Evolutionary conservation across 1,140 invertebrate genomes (phyloP).

Genomic region (Mactra quadrangularis): DNA sequence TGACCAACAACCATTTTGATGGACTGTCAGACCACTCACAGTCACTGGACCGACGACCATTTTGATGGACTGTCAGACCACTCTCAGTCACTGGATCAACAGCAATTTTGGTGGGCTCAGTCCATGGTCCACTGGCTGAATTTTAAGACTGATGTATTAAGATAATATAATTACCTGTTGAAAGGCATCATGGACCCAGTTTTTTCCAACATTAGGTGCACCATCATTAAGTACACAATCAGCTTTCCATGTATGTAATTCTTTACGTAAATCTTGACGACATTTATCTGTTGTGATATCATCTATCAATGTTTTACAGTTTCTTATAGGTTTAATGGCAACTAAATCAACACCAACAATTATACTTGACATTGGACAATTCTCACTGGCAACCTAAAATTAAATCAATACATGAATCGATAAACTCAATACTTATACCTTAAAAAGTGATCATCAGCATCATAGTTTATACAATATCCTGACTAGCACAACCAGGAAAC

Average conservation of each 20-base stretch:
- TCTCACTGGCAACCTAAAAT: constrained; percentile 90
- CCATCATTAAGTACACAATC: constrained; percentile 99
- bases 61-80: no score
- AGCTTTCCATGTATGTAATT: constrained; percentile 87
- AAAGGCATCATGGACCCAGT: constrained; percentile 99
- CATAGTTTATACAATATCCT: no score
- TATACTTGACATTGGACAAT: constrained; percentile 98
- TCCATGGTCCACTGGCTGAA: constrained; percentile 94
- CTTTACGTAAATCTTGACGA: constrained; percentile 87
- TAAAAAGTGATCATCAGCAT: neutral
- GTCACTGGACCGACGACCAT: no score
- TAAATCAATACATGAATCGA: no score
- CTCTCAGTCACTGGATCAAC: no score
- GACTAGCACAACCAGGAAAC: no score
- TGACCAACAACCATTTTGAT: no score
- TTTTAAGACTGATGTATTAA: constrained; percentile 91
- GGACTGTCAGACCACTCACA: no score
- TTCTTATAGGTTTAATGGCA: constrained; percentile 95
- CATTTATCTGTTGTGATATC: constrained; percentile 98
- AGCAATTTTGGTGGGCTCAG: constrained; percentile 97
- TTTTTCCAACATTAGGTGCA: constrained; percentile 98
- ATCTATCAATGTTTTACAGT: constrained; percentile 94
- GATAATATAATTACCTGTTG: constrained; percentile 87
- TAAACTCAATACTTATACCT: neutral
- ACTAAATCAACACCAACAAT: constrained; percentile 93